phyloP scores from a whole-genome alignment of 2,888 invertebrate genomes.

The Pocota personata region DNA sequence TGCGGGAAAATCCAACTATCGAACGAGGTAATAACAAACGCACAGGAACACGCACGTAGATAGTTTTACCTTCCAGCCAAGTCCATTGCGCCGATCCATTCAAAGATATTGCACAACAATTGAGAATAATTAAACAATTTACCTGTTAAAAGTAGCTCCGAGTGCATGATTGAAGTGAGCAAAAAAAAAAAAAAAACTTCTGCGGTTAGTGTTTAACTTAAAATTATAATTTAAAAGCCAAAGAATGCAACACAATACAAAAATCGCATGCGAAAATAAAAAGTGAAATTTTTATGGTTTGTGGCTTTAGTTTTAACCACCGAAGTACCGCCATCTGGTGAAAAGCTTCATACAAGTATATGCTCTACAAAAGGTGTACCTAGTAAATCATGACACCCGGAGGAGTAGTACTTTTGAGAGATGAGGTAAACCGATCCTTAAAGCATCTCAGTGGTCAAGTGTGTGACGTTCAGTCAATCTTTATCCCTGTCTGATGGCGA shows the following conservation, averaged over 20 bases:
- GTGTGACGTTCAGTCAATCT: conserved; percentile 42
- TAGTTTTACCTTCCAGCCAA: background rate
- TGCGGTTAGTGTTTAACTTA: conserved; percentile 63
- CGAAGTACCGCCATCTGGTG: conserved; percentile 63
- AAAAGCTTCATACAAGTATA: conserved; percentile 28
- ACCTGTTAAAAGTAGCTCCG: conserved; percentile 35
- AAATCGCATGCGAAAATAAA: conserved; percentile 55
- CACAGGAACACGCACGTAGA: conserved; percentile 5
- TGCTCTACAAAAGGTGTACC: conserved; percentile 33
- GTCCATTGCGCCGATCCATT: background rate
- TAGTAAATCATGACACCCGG: conserved; percentile 60
- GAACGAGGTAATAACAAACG: conserved; percentile 8
- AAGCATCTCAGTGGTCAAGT: conserved; percentile 53
- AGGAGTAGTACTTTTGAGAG: conserved; percentile 12
- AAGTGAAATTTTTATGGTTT: conserved; percentile 60
- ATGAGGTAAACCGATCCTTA: conserved; percentile 41
- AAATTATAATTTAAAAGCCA: conserved; percentile 54
- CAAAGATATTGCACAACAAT: conserved; percentile 56
- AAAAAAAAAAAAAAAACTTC: conserved; percentile 41
- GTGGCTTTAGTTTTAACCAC: conserved; percentile 67
- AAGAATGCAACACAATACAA: conserved; percentile 7
- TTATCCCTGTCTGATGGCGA: background rate
- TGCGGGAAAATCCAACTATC: conserved; percentile 60
- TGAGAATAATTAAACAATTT: conserved; percentile 66
- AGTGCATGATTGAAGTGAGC: conserved; percentile 51